Conservation (phyloP, 1,140 invertebrate species). For the Schmidtea mediterranea region DNA sequence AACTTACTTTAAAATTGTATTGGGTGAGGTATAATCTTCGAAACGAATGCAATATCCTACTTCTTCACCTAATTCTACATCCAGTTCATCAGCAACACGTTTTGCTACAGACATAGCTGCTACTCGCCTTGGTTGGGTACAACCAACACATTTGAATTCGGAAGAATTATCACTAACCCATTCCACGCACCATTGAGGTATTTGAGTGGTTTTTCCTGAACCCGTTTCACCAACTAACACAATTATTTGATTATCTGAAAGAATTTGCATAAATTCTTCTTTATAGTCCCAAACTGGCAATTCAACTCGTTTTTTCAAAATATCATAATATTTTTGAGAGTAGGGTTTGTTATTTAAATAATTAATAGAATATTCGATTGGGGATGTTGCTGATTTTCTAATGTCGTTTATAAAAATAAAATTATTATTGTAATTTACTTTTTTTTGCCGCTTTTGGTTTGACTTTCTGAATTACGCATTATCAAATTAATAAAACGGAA, state of each 20-base stretch:
- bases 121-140: constrained; percentile 79
- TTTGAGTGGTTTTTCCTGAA: constrained; percentile 14
- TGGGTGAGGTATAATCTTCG: constrained; percentile 85
- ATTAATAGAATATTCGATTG: too few relatives aligned
- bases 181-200: constrained; percentile 50
- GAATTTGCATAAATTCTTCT: constrained; percentile 70
- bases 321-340: constrained; percentile 24
- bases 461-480: too few relatives aligned
- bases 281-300: constrained; percentile 92
- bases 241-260: constrained; percentile 65
- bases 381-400: too few relatives aligned
- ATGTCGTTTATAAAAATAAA: too few relatives aligned
- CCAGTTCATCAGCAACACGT: constrained; percentile 88
- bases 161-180: constrained; percentile 32
- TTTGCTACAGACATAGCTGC: constrained; percentile 97
- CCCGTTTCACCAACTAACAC: constrained; percentile 75
- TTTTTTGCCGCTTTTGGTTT: too few relatives aligned
- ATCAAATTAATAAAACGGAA: too few relatives aligned
- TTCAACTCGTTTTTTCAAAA: constrained; percentile 51
- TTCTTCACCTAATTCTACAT: constrained; percentile 76
- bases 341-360: constrained; percentile 7
- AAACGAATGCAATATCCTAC: constrained; percentile 96
- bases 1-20: constrained; percentile 80
- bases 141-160: constrained; percentile 67
- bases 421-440: too few relatives aligned